Conservation (phyloP, 2,888 invertebrate species). For the Dexiosoma caninum region DNA sequence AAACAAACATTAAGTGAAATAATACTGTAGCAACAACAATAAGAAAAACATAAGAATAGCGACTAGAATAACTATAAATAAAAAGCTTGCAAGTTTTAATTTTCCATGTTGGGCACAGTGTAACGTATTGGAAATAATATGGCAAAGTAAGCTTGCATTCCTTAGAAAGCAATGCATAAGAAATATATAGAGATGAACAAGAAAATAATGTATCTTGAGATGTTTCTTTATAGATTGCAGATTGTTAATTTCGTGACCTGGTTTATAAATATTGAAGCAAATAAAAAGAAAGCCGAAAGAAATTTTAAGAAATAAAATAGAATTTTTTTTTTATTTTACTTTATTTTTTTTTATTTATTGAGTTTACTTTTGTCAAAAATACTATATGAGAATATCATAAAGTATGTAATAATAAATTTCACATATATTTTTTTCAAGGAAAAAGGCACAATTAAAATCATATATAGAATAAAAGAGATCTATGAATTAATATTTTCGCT, state of each 20-base stretch:
- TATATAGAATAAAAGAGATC: no score
- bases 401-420: no score
- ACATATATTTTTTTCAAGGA: no score
- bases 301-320: no score
- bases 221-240: neutral
- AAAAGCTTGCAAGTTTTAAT: neutral
- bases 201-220: slow-evolving; percentile 4
- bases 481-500: no score
- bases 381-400: no score
- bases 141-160: neutral
- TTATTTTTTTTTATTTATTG: no score
- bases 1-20: slow-evolving; percentile 38
- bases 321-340: no score
- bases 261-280: neutral
- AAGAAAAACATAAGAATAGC: neutral
- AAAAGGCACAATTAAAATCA: no score
- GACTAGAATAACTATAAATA: slow-evolving; percentile 10
- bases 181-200: neutral
- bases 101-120: neutral
- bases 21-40: neutral
- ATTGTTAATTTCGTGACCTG: slow-evolving; percentile 33
- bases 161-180: neutral
- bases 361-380: no score
- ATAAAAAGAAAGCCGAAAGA: no score
- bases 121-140: slow-evolving; percentile 35